Evolutionary conservation across 2,888 invertebrate genomes (phyloP).

Genomic region (Drosophila niveifrons): DNA sequence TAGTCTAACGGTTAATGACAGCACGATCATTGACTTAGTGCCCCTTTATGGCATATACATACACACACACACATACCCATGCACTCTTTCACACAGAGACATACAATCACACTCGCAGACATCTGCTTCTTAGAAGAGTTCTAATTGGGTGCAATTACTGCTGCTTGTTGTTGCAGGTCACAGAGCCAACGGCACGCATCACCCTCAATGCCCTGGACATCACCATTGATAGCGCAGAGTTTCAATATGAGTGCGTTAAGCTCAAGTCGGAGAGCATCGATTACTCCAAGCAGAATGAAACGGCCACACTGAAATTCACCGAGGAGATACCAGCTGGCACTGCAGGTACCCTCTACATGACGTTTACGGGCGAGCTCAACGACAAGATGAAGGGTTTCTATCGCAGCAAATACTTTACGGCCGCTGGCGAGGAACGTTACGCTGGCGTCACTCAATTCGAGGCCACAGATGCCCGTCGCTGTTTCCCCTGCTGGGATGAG

Average conservation of each 20-base stretch:
- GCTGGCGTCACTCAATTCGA: conserved; percentile 97
- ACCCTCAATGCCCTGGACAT: conserved; percentile 93
- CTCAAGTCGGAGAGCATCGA: conserved; percentile 74
- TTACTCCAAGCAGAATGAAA: conserved; percentile 88
- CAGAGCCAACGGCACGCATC: conserved; percentile 88
- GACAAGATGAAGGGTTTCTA: conserved; percentile 98
- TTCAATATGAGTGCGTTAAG: conserved; percentile 86
- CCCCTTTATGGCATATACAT: conserved; percentile 14
- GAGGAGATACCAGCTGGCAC: conserved; percentile 87
- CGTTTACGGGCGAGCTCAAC: conserved; percentile 94
- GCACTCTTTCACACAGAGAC: not conserved
- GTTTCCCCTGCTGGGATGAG: conserved; percentile 99
- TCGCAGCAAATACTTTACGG: conserved; percentile 93
- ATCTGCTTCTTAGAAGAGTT: conserved; percentile 42
- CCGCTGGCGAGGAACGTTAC: conserved; percentile 91
- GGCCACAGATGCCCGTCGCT: conserved; percentile 94
- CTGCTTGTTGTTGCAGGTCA: conserved; percentile 88
- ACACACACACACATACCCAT: not conserved
- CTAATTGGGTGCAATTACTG: conserved; percentile 44
- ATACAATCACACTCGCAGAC: not conserved
- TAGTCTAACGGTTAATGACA: conserved; percentile 38
- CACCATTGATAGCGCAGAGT: conserved; percentile 88
- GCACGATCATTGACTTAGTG: conserved; percentile 61
- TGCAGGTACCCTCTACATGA: conserved; percentile 87
- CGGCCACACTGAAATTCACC: conserved; percentile 89